phyloP scores from a whole-genome alignment of 2,113 vertebrate species.

The Pelvicachromis taeniatus region DNA sequence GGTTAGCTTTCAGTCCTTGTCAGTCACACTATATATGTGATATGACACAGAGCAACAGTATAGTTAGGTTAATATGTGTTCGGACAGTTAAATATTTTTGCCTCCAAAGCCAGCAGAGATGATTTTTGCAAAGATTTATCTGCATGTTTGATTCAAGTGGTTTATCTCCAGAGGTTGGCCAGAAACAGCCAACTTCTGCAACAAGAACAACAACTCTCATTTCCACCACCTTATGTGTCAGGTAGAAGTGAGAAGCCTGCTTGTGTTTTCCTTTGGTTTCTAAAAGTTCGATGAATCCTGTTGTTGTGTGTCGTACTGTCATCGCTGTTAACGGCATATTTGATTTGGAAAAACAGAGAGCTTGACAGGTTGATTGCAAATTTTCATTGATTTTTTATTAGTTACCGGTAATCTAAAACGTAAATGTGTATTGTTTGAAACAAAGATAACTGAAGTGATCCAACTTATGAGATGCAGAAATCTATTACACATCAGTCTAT shows the following conservation, averaged over 20 bases:
- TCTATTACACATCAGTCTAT: background rate
- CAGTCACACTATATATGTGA: background rate
- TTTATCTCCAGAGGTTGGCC: background rate
- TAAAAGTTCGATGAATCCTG: too few species aligned
- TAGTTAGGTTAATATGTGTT: background rate
- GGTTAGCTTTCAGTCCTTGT: background rate
- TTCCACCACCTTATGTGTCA: too few species aligned
- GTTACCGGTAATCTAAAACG: background rate
- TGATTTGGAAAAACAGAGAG: background rate
- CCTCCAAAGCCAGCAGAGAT: background rate
- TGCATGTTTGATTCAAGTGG: background rate
- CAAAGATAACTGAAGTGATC: background rate
- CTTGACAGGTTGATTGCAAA: background rate
- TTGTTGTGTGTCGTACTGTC: too few species aligned
- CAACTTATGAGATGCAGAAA: background rate
- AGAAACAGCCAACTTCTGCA: too few species aligned
- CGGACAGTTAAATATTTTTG: background rate
- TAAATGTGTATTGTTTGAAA: background rate
- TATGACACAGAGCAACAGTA: background rate
- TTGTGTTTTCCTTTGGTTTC: too few species aligned
- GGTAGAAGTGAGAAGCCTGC: too few species aligned
- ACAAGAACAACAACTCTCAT: too few species aligned
- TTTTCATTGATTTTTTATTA: background rate
- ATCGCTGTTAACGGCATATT: background rate
- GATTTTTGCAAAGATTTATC: background rate